Percentiles rank a stretch among this genome's conserved stretches.
These are phyloP conservation scores for Ptiloglossa arizonensis DNA, from an alignment of 1,140 invertebrate species.

Conservation along the genomic window DNA sequence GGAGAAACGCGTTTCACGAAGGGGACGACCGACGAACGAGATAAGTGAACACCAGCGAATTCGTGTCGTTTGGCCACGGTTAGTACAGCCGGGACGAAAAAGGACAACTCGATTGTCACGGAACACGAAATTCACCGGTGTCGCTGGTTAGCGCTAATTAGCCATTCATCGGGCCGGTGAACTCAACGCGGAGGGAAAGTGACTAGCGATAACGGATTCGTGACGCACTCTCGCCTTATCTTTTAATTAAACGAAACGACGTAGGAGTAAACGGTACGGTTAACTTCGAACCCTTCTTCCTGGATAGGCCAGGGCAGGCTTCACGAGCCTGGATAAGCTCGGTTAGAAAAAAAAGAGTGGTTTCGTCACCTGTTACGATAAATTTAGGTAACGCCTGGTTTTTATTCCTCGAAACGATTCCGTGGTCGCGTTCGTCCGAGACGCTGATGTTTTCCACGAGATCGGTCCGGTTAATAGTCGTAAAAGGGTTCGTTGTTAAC, in stretches of 20 bases:
- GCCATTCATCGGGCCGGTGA: neutral
- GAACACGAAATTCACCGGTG: neutral
- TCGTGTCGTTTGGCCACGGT: neutral
- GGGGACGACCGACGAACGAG: conserved; percentile 1
- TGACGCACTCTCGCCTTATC: neutral
- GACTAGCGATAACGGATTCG: conserved; percentile 17
- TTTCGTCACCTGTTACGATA: conserved; percentile 7
- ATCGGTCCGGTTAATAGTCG: conserved; percentile 1
- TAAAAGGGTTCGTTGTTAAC: conserved; percentile 48
- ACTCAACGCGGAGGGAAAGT: conserved; percentile 4
- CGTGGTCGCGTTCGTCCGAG: too few species aligned
- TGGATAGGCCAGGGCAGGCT: too few species aligned
- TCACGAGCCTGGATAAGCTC: neutral
- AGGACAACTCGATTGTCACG: neutral
- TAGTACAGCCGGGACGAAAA: neutral
- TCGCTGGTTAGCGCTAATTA: conserved; percentile 40
- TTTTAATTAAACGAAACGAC: conserved; percentile 17
- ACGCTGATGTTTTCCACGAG: conserved; percentile 3
- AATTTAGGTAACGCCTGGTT: too few species aligned
- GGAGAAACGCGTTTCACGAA: conserved; percentile 2
- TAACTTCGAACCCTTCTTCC: neutral
- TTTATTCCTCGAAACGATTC: neutral
- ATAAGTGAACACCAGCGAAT: conserved; percentile 21
- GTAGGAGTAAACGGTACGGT: neutral
- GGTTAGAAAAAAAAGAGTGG: neutral